Evolutionary conservation across 53 echinoderm and acorn worm species (phyloP).

Genomic region (Paelopatides confundens): DNA sequence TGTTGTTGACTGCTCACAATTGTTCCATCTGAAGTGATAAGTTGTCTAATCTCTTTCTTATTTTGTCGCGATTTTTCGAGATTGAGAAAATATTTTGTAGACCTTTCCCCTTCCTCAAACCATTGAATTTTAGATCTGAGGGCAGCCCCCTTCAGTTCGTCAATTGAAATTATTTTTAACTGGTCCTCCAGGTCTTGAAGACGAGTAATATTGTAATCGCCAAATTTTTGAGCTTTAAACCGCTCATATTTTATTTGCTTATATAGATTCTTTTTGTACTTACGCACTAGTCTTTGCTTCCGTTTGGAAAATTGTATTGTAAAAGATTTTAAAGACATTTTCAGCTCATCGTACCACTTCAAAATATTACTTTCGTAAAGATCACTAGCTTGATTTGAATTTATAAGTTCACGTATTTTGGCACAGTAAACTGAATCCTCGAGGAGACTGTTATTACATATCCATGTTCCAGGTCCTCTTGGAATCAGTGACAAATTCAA

Average conservation of each 20-base stretch:
- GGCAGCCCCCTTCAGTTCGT: background rate
- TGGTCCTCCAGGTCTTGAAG: background rate
- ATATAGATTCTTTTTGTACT: background rate
- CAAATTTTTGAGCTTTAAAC: conserved; percentile 5
- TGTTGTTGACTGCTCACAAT: background rate
- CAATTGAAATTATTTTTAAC: background rate
- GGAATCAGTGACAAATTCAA: background rate
- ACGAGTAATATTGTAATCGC: background rate
- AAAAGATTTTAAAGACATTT: background rate
- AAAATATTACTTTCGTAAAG: background rate
- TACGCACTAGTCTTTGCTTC: background rate
- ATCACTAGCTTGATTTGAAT: background rate
- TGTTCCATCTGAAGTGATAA: background rate
- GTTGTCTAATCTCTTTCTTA: background rate
- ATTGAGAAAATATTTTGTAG: background rate
- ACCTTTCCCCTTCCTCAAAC: background rate
- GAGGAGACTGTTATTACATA: conserved; percentile 7
- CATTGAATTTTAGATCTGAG: conserved; percentile 2
- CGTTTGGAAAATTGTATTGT: background rate
- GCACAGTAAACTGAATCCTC: background rate
- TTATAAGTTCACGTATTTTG: background rate
- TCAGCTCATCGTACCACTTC: conserved; percentile 11
- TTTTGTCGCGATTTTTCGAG: conserved; percentile 12
- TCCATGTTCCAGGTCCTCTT: background rate
- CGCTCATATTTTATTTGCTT: background rate